Evolutionary conservation across 2,888 invertebrate species (phyloP).

Genomic region (Eilema griseolum): DNA sequence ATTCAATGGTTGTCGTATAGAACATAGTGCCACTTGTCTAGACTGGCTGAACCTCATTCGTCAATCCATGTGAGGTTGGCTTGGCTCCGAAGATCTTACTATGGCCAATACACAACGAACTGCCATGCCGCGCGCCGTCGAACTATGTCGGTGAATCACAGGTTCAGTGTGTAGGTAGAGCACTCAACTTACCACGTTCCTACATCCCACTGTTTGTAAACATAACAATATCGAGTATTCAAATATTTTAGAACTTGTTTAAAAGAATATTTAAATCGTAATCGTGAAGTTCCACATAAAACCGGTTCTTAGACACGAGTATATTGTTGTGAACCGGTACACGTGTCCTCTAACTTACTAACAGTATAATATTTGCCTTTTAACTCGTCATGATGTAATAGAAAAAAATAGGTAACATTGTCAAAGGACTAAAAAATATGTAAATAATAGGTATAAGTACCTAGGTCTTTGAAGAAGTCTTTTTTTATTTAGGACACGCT

Average conservation of each 20-base stretch:
- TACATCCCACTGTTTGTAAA: slow-evolving; percentile 1
- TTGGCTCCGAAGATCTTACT: too few relatives aligned
- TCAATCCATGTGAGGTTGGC: not conserved
- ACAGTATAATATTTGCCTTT: not conserved
- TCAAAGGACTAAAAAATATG: too few relatives aligned
- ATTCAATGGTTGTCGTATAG: too few relatives aligned
- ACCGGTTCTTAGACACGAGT: not conserved
- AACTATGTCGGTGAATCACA: not conserved
- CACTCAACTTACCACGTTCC: not conserved
- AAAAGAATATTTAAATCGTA: not conserved
- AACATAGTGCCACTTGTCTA: too few relatives aligned
- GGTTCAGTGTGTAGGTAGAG: not conserved
- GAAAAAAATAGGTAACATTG: not conserved
- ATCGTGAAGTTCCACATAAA: not conserved
- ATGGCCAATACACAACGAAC: not conserved
- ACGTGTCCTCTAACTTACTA: slow-evolving; percentile 3
- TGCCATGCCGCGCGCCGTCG: too few relatives aligned
- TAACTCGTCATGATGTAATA: not conserved
- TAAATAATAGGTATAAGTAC: too few relatives aligned
- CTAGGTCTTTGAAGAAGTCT: too few relatives aligned
- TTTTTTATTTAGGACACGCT: too few relatives aligned
- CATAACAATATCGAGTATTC: not conserved
- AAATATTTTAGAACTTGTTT: slow-evolving; percentile 3
- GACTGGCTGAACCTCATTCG: not conserved
- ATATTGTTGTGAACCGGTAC: not conserved